phyloP scores from a whole-genome alignment of 2,113 vertebrate genomes.

The Fregetta grallaria region DNA sequence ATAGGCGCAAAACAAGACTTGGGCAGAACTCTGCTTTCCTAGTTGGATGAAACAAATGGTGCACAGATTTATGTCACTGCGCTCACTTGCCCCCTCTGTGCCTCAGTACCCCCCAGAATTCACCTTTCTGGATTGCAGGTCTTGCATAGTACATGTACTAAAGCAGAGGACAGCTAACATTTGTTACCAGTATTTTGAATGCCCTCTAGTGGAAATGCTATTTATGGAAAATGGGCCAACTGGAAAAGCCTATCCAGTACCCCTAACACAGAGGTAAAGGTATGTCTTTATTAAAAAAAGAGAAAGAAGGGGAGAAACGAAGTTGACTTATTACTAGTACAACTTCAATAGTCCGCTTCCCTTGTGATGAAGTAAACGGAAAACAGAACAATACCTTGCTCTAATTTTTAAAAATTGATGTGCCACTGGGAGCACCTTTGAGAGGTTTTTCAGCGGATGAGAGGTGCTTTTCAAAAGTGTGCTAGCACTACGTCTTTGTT shows the following conservation, averaged over 20 bases:
- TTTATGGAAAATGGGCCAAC: background rate
- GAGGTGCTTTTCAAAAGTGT: background rate
- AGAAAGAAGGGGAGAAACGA: background rate
- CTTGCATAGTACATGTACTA: fast-evolving
- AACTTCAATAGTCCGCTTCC: background rate
- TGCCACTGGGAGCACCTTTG: background rate
- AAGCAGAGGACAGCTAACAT: background rate
- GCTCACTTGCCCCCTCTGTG: background rate
- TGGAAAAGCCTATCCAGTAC: background rate
- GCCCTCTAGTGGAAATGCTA: background rate
- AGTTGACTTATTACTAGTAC: background rate
- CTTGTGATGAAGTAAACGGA: background rate
- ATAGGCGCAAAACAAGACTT: background rate
- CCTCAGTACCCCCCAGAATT: background rate
- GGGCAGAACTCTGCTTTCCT: background rate
- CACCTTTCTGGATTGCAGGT: background rate
- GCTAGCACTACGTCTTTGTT: background rate
- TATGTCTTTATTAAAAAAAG: background rate
- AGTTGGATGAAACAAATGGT: background rate
- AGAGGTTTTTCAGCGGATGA: background rate
- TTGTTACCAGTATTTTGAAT: background rate
- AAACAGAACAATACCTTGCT: background rate
- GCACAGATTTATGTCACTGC: background rate
- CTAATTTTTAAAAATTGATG: background rate
- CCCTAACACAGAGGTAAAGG: background rate